Evolutionary conservation across 2,888 invertebrate species (phyloP), one percentile per base, ranked within the genome.

Genomic region (Magallana nippona): DNA sequence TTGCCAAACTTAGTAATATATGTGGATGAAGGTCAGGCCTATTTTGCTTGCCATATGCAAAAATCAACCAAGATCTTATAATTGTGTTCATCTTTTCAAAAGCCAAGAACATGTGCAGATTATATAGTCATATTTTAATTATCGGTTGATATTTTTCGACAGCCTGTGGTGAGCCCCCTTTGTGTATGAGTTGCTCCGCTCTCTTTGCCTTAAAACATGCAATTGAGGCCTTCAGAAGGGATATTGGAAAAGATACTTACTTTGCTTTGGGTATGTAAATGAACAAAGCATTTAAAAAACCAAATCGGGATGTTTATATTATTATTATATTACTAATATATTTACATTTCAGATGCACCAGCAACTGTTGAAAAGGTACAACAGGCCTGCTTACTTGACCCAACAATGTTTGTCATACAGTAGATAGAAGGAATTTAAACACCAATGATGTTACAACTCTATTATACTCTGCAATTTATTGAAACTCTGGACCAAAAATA

Each of bases 101-200:
- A 44, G 44, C 44, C 44, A 5, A 44, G 0, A 5, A 5, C 44
- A 44, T 44, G 27, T 10, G 8, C 5, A 44, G 8, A 44, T 44
- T 44, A 44, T 44, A 8, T 5, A 0, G 44, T 44, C 5, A 44
- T 8, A 44, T 44, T 44, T 44, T 3, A 44, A 5, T 44, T 44
- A 10, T 27, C 27, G 2, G 1, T 27, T 10, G 15, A 32, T 8
- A 77, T 1, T 27, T 44, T 22, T 77, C 44, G n/a, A 1, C 84
- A 93, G 92, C 91, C 55, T 87, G 88, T 63, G 93, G 92, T 15
- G 93, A 93, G 81, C 93, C 93, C 2, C 93, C 93, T 0, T 85
- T 92, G 22, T 90, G 89, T 81, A 90, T 92, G 90, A 85, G 88
- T 19, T 88, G 89, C 22, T 89, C 91, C 10, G 91, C 88, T 1